Percentiles rank a stretch among this genome's conserved stretches.
phyloP scores from a whole-genome alignment of 2,797 vertebrate genomes.

The Ptychadena robeensis region DNA sequence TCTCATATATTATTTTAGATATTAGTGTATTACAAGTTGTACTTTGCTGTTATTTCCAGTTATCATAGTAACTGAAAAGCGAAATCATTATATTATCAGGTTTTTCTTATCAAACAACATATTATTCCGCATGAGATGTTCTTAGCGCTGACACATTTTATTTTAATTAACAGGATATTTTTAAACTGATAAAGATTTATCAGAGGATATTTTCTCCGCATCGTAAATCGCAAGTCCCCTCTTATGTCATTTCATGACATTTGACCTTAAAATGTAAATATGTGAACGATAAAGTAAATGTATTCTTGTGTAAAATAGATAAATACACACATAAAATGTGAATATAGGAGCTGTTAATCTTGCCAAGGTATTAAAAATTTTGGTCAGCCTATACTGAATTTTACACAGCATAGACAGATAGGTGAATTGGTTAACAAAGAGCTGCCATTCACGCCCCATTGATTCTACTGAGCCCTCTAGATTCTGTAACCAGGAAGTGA shows the following conservation, averaged over 20 bases:
- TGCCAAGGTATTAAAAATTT: too few species aligned
- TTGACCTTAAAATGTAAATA: too few species aligned
- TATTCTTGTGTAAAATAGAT: background rate
- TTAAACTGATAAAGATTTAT: background rate
- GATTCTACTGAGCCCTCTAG: too few species aligned
- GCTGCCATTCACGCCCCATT: too few species aligned
- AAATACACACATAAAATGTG: background rate
- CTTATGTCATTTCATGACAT: background rate
- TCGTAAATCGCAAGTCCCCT: background rate
- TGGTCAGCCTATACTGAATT: too few species aligned
- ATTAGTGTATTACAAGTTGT: background rate
- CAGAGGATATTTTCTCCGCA: background rate
- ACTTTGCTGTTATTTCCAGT: background rate
- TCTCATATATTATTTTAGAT: background rate
- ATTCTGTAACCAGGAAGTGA: too few species aligned
- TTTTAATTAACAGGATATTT: constrained; percentile 31
- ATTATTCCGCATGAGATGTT: background rate
- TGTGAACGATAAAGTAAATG: background rate
- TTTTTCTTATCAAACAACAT: background rate
- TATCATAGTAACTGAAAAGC: constrained; percentile 19
- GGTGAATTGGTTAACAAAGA: too few species aligned
- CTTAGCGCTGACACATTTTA: constrained; percentile 6
- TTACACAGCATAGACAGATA: too few species aligned
- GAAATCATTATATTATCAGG: background rate
- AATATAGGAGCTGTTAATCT: too few species aligned